Evolutionary conservation across 2,888 invertebrate species (phyloP), one percentile per base, ranked within the genome.

Genomic region (Mesodorylaimus sp.): DNA sequence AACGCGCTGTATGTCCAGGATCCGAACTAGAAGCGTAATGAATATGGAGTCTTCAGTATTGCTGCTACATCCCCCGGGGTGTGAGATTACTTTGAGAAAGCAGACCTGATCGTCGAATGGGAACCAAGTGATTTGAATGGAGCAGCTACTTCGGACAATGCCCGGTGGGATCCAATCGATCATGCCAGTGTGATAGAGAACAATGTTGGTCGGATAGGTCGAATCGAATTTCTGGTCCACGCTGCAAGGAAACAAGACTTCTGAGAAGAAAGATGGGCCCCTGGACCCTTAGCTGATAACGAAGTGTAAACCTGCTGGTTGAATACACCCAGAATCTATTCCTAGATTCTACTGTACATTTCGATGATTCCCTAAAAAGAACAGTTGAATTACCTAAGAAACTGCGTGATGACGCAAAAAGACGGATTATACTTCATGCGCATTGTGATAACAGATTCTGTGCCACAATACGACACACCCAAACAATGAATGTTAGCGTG

Each of bases 121-220:
- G 74, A 93, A 95, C 89, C 89, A 91, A 62, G 87, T 89, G 74
- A 93, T 93, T 75, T 91, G 88, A 66, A 91, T 91, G 74, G 87
- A 86, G 76, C 91, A 91, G 60, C 89, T 89, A 73, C 88, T 88
- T 73, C 88, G 88, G 76, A 93, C 91, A 74, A 91, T 47, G 24
- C 60, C 60, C 0, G 61, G 61, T 5, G 61, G 61, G 27, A 61
- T 58, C 61, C 61, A 61, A 27, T 36, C n/a, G 2, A 47, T 28
- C 2, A 2, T 7, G 19, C 52, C 52, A 46, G 24, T 29, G 23
- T 2, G 16, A 16, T 49, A 36, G 13, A 52, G 49, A 5, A 44
- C 57, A 26, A 58, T 57, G 46, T 60, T 59, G 2, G 58, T 57
- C n/a, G 58, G 59, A 49, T 59, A 60, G 26, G 59, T 60, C 3